Conservation (phyloP, 2,888 invertebrate genomes). For the Ormyrus thymus region DNA sequence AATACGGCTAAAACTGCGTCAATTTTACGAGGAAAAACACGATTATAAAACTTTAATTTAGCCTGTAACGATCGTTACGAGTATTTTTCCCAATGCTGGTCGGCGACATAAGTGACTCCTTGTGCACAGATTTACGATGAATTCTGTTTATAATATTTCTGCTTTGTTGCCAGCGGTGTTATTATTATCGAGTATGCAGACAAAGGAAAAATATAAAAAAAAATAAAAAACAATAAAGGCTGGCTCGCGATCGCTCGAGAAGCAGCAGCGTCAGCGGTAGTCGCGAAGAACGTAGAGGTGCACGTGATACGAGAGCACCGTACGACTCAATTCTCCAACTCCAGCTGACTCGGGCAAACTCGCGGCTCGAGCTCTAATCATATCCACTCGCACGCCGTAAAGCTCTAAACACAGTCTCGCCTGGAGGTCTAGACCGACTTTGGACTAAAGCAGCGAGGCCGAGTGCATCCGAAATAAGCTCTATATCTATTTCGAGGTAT, state of each 20-base stretch:
- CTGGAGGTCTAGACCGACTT: slow-evolving; percentile 70
- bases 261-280: slow-evolving; percentile 38
- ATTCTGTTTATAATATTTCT: slow-evolving; percentile 43
- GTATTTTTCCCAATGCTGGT: not conserved
- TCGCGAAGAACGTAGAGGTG: slow-evolving; percentile 24
- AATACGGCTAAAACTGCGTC: not conserved
- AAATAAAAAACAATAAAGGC: slow-evolving; percentile 44
- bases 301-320: slow-evolving; percentile 46
- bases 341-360: slow-evolving; percentile 59
- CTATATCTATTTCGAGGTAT: slow-evolving; percentile 36
- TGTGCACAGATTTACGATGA: slow-evolving; percentile 22
- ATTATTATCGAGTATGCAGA: slow-evolving; percentile 45
- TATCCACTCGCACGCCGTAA: slow-evolving; percentile 62
- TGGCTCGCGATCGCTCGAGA: slow-evolving; percentile 22
- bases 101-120: not conserved
- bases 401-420: slow-evolving; percentile 66
- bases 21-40: not conserved
- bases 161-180: slow-evolving; percentile 45
- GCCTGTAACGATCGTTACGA: too few species aligned
- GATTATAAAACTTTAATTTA: not conserved
- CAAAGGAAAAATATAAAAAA: slow-evolving; percentile 38
- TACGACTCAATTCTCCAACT: slow-evolving; percentile 55
- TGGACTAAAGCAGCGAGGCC: slow-evolving; percentile 65
- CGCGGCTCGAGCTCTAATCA: slow-evolving; percentile 57
- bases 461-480: slow-evolving; percentile 69